Base-by-base conservation (phyloP, 2,113 vertebrate species). In the Cnemophilus loriae region DNA sequence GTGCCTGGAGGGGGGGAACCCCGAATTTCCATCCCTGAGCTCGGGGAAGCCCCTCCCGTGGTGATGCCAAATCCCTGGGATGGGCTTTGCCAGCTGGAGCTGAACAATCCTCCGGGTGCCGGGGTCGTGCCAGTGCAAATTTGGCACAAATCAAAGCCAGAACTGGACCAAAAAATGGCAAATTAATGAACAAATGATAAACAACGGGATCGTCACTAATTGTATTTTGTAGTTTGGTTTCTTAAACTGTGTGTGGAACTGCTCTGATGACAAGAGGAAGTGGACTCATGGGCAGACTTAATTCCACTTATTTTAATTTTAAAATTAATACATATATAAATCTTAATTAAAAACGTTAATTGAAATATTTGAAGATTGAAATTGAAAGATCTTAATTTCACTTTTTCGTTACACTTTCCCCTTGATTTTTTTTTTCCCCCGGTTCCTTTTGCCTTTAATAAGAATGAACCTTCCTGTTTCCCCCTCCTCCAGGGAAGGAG, bases 81-180 rank as follows among this genome's bases (percentile, higher is more conserved):
- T 14, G 17, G 42, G 11, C 18, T 84, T 82, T 90, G 42, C 33
- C 23, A 6, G 13, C 23, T 2, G 0, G 7, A 52, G 22, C 20
- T 9, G 56, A 59, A 16, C 16, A 32, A 30, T 12, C 9, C 42
- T 13, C 1, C 0, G 0, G 6, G 37, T 30, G 22, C 17, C 2
- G 17, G 28, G 13, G 9, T 16, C 46, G 8, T 42, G 4, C 19
- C 37, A 6, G 42, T 1, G 30, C 20, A 3, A 21, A 50, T 10
- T 19, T 16, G 32, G 39, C 35, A 35, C 33, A 13, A 84, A 19
- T 27, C 20, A 17, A 37, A 17, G 7, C 8, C 52, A 21, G 30
- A 75, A 13, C 6, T 4, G 37, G 61, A 27, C n/a, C 2, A n/a
- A 56, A 9, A 2, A 2, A 46, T 4, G 20, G 32, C 39, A 67